Percentiles rank a stretch among this genome's conserved stretches.
phyloP scores from a whole-genome alignment of 2,797 vertebrate genomes.

The Serranus cabrilla region DNA sequence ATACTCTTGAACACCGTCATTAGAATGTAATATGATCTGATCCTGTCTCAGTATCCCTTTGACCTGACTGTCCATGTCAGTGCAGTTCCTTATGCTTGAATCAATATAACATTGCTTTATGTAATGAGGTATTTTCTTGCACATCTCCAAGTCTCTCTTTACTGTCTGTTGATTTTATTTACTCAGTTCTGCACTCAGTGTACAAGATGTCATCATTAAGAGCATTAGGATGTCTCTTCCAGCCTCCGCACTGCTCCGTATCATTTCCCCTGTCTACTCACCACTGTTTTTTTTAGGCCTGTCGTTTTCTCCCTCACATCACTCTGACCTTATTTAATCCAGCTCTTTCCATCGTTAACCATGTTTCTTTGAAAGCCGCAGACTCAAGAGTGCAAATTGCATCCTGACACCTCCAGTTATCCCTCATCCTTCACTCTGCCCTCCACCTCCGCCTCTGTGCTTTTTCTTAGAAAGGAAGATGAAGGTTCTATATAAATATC shows the following conservation, averaged over 20 bases:
- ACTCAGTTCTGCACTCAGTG: slow-evolving; percentile 2
- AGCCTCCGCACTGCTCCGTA: background rate
- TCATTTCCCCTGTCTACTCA: background rate
- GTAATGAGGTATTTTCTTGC: background rate
- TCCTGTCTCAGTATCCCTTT: background rate
- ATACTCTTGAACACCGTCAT: too few relatives aligned
- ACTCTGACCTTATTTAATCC: slow-evolving; percentile 20
- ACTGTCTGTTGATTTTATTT: slow-evolving; percentile 4
- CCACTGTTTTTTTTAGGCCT: background rate
- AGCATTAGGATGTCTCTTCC: slow-evolving; percentile 13
- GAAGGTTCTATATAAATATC: slow-evolving; percentile 34
- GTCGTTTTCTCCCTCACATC: slow-evolving; percentile 5
- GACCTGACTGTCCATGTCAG: background rate
- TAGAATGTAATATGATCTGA: too few relatives aligned
- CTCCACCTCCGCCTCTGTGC: slow-evolving; percentile 19
- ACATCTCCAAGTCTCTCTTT: slow-evolving; percentile 3
- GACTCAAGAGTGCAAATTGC: slow-evolving; percentile 43
- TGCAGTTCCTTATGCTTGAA: background rate
- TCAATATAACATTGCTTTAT: background rate
- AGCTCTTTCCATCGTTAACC: slow-evolving; percentile 15
- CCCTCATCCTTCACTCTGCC: slow-evolving; percentile 38
- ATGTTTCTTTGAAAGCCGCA: slow-evolving; percentile 17
- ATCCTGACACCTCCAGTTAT: slow-evolving; percentile 51
- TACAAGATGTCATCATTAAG: slow-evolving; percentile 19
- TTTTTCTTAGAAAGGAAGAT: slow-evolving; percentile 32